Evolutionary conservation across 2,113 vertebrate species (phyloP), one percentile per base, ranked within the genome.

Genomic region (Gracilinanus agilis): DNA sequence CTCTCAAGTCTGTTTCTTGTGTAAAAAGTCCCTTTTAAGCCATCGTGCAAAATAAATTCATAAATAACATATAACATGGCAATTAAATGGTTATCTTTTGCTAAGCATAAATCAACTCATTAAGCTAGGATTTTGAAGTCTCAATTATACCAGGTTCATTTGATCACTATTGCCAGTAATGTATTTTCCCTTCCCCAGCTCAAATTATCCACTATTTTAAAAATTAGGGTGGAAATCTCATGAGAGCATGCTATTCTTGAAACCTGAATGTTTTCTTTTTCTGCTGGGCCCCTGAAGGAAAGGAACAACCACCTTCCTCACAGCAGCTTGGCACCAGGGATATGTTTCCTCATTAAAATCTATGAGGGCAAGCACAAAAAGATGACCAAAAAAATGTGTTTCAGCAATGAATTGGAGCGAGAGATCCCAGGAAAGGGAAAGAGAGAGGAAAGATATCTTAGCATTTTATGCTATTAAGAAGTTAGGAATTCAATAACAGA

Each of bases 221-320:
- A 96, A 95, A 92, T 83, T 90, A 88, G 95, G 56, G 88, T 97
- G 93, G 93, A 96, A 97, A 94, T 95, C 91, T 94, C 92, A 96
- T 97, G 44, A 94, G 92, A 96, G 94, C 83, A 93, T 91, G 56
- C 89, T 93, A 90, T 95, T 97, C 95, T 97, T 95, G 95, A 97
- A 96, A 94, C 88, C 53, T 55, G 92, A 95, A 94, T 96, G 90
- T 96, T 97, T 97, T 97, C 56, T 92, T 94, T 40, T 95, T 75
- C 92, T 97, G 93, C 92, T 88, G n/a, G 90, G 96, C 75, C 91
- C 93, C 93, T 95, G 61, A 95, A 95, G 53, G 91, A 95, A 93
- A 96, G 92, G 92, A 97, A 95, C 88, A 94, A 90, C 55, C 27
- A 92, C 90, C 92, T 96, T 96, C 94, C 93, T 97, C 53, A 94